Conservation (phyloP, 2,888 invertebrate genomes). For the Volucella inanis region DNA sequence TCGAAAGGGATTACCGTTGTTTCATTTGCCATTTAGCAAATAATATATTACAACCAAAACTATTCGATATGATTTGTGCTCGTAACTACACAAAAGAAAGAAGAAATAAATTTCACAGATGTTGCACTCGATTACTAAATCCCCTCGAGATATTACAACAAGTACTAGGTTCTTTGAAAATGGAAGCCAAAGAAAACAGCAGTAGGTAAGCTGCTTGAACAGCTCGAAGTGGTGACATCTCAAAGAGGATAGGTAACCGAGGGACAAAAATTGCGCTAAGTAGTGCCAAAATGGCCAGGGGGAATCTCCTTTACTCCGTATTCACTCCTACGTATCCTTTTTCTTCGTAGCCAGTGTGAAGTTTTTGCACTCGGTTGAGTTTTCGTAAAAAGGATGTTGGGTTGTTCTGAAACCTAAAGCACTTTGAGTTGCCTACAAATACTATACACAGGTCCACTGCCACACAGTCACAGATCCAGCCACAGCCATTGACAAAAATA, state of each 20-base stretch:
- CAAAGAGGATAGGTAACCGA: constrained; percentile 9
- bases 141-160: constrained; percentile 45
- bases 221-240: constrained; percentile 53
- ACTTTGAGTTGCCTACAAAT: too few relatives aligned
- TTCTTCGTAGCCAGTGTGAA: background rate
- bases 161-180: constrained; percentile 21
- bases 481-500: too few relatives aligned
- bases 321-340: background rate
- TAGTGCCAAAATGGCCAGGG: constrained; percentile 35
- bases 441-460: too few relatives aligned
- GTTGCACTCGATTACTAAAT: constrained; percentile 57
- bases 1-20: constrained; percentile 1
- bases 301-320: background rate
- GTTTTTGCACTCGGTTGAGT: background rate
- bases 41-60: background rate
- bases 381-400: background rate
- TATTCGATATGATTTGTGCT: constrained; percentile 35
- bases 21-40: background rate
- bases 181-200: background rate
- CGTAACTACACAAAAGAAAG: constrained; percentile 9
- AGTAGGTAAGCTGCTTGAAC: constrained; percentile 4
- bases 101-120: constrained; percentile 51
- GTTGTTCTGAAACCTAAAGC: too few relatives aligned
- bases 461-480: too few relatives aligned
- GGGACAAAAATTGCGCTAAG: constrained; percentile 23